A percentile compares a stretch with the other conserved stretches of the same genome.
Evolutionary conservation across 1,140 invertebrate species (phyloP).

Genomic region (Calosoma granatense): DNA sequence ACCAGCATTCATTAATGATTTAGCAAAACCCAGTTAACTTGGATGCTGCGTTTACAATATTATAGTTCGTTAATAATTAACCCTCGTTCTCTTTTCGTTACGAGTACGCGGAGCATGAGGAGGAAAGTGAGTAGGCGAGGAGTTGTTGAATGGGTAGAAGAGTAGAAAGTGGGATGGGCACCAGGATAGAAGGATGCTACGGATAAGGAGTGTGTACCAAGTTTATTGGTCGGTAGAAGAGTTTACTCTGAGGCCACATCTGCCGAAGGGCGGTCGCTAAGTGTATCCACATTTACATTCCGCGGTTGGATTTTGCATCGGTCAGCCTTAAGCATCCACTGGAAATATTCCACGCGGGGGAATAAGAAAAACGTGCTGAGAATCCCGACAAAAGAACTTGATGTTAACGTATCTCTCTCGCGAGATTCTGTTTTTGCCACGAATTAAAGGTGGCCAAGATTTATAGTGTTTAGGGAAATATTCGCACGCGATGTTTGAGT

Average conservation of each 20-base stretch:
- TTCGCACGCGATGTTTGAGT: neutral
- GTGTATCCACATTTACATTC: neutral
- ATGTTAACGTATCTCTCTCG: slow-evolving; percentile 2
- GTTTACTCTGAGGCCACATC: neutral
- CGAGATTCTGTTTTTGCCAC: neutral
- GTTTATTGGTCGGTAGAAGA: too few relatives aligned
- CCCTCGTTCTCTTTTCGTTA: neutral
- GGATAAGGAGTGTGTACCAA: too few relatives aligned
- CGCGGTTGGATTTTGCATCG: neutral
- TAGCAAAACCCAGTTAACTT: neutral
- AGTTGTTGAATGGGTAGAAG: too few relatives aligned
- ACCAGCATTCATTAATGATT: neutral
- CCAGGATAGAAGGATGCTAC: too few relatives aligned
- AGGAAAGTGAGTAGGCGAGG: too few relatives aligned
- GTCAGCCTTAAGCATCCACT: slow-evolving; percentile 5
- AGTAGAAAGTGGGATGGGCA: too few relatives aligned
- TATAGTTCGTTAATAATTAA: neutral
- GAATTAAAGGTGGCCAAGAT: slow-evolving; percentile 3
- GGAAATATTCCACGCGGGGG: slow-evolving; percentile 1
- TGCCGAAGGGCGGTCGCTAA: neutral
- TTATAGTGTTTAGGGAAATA: neutral
- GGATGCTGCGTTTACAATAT: neutral
- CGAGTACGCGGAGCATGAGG: too few relatives aligned
- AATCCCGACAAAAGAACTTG: slow-evolving; percentile 5
- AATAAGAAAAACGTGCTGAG: neutral